Base-by-base conservation (phyloP, 2,888 invertebrate genomes). In the Cheilosia vernalis region DNA sequence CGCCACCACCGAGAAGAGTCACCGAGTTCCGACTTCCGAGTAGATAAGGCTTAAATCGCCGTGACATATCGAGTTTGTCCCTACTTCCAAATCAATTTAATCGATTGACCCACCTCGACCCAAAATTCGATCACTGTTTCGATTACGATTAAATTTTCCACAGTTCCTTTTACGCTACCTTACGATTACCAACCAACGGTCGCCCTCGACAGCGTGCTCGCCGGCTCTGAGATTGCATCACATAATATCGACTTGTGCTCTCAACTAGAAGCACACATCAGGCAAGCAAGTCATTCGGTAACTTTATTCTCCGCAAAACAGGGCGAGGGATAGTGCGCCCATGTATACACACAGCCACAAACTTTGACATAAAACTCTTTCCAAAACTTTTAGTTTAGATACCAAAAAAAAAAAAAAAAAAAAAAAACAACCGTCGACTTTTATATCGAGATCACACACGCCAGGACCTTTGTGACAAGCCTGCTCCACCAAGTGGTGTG, bases 371-470 rank as follows among this genome's bases (percentile, higher is more conserved):
- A 33, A 69, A 56, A 77, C 56, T 49, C 70, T 81, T 53, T 1
- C 0, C 6, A 51, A 69, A 61, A 44, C 69, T 56, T 63, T 63
- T 51, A 61, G 40, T 21, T 27, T 15, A n/a, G n/a, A n/a, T n/a
- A 53, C 27, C 51, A 37, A 9, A 30, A 42, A 60, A 60, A 24
- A 58, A 40, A 6, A 27, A 27, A 27, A 27, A 7, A 21, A 6
- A 44, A 55, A 55, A 6, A 21, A 15, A 30, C 37, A 15, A 21
- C 27, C 47, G 24, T 2, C 44, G 78, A 78, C 73, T 73, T 67
- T 83, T 73, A 78, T 73, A 78, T 78, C 72, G 61, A 56, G 83
- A 78, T 83, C 67, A 73, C 30, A 30, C 51, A 73, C 60, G 44
- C 61, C 67, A 73, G 56, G 61, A 72, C 78, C 67, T 61, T 73